These are phyloP conservation scores for Escarpia spicata DNA, from an alignment of 2,888 invertebrate species.

Conservation along the genomic window DNA sequence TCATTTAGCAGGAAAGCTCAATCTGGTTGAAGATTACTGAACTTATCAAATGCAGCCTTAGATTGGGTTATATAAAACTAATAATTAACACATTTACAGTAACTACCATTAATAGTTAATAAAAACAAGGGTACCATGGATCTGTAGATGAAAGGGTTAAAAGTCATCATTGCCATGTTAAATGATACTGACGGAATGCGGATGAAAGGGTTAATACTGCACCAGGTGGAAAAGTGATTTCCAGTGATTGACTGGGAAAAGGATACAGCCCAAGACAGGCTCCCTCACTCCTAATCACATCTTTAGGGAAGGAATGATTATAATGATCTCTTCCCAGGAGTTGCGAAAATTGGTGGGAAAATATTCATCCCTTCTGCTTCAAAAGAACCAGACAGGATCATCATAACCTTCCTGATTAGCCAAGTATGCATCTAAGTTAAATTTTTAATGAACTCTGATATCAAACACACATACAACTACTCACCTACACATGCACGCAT, in stretches of 20 bases:
- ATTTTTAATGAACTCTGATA: background rate
- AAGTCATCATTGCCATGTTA: background rate
- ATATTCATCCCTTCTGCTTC: background rate
- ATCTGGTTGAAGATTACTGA: background rate
- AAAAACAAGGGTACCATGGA: background rate
- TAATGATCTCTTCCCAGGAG: background rate
- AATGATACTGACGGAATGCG: background rate
- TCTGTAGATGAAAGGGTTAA: background rate
- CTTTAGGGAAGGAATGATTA: background rate
- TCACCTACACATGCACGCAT: background rate
- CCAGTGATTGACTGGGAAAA: background rate
- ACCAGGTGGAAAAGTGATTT: background rate
- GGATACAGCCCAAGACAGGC: background rate
- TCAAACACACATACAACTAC: background rate
- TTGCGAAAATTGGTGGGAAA: slow-evolving; percentile 8
- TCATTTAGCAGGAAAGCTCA: background rate
- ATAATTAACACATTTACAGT: background rate
- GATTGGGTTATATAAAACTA: background rate
- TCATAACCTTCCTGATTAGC: background rate
- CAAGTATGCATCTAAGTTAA: background rate
- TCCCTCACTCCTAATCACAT: background rate
- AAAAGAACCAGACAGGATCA: background rate
- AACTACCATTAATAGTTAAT: background rate
- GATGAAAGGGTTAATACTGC: background rate
- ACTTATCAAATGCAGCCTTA: background rate